These are phyloP conservation scores for Drosophila siamana DNA, from an alignment of 2,888 invertebrate species.

Conservation along the genomic window DNA sequence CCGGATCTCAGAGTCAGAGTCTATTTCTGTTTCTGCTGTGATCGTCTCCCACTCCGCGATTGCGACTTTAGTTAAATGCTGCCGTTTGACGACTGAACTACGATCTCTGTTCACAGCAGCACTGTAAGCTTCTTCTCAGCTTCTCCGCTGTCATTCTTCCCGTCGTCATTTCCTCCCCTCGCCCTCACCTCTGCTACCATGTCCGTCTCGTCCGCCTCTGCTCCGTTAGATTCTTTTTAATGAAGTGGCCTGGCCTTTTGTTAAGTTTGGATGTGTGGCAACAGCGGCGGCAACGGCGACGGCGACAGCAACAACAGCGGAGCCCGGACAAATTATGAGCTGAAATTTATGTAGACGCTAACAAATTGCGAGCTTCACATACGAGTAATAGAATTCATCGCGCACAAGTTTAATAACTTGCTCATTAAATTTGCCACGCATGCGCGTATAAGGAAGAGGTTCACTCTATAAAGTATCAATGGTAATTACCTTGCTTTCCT, in stretches of 20 bases:
- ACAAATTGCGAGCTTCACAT: slow-evolving; percentile 27
- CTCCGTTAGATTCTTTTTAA: slow-evolving; percentile 41
- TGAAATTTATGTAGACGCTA: slow-evolving; percentile 47
- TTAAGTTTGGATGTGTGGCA: slow-evolving; percentile 39
- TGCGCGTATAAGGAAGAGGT: slow-evolving; percentile 17
- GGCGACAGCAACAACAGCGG: no score
- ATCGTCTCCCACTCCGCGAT: slow-evolving; percentile 51
- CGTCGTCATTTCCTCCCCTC: slow-evolving; percentile 16
- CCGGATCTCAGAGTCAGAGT: not conserved
- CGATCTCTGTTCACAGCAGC: slow-evolving; percentile 55
- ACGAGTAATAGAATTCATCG: slow-evolving; percentile 3
- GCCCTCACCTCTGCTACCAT: not conserved
- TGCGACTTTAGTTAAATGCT: slow-evolving; percentile 77
- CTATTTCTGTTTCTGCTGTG: slow-evolving; percentile 28
- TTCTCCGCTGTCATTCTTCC: slow-evolving; percentile 26
- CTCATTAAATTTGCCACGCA: slow-evolving; percentile 44
- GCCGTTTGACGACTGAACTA: slow-evolving; percentile 69
- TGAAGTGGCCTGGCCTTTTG: slow-evolving; percentile 50
- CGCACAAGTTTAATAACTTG: slow-evolving; percentile 22
- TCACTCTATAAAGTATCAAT: slow-evolving; percentile 1
- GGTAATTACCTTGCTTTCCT: slow-evolving; percentile 12
- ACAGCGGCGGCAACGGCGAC: no score
- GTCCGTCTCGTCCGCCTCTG: slow-evolving; percentile 6
- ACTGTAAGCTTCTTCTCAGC: slow-evolving; percentile 65
- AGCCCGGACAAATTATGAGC: slow-evolving; percentile 68